A percentile compares a stretch with the other conserved stretches of the same genome.
Conservation (phyloP, 2,797 vertebrate genomes). For the Gymnocypris eckloni region DNA sequence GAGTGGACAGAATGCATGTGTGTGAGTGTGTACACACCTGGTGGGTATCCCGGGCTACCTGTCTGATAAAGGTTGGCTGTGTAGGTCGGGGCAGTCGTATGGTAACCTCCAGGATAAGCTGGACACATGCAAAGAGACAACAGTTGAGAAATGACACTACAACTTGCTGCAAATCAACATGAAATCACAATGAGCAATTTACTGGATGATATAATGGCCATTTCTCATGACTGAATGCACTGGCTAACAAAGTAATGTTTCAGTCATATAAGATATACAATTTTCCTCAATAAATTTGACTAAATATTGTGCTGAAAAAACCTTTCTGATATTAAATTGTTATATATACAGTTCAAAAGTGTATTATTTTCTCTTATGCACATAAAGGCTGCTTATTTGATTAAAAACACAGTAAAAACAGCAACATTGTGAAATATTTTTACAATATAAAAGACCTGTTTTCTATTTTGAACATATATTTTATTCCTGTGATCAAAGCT, state of each 20-base stretch:
- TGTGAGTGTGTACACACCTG: conserved; percentile 78
- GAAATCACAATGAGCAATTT: not conserved
- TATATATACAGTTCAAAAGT: not conserved
- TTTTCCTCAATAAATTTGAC: not conserved
- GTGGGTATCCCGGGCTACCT: conserved; percentile 95
- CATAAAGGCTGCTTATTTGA: not conserved
- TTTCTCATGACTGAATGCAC: not conserved
- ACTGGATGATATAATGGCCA: not conserved
- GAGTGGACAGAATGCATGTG: not conserved
- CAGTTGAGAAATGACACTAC: not conserved
- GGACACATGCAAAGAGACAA: conserved; percentile 38
- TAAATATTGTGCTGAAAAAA: not conserved
- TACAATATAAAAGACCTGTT: not conserved
- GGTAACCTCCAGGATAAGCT: conserved; percentile 97
- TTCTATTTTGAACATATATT: not conserved
- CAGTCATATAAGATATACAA: not conserved
- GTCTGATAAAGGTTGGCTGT: conserved; percentile 96
- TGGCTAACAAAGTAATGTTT: not conserved
- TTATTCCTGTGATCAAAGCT: not conserved
- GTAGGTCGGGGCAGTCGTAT: conserved; percentile 91
- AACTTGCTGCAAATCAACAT: not conserved
- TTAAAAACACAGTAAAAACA: not conserved
- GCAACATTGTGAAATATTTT: not conserved
- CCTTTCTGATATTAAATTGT: not conserved
- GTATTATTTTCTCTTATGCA: not conserved